Evolutionary conservation across 2,797 vertebrate species (phyloP), one percentile per base, ranked within the genome.

Genomic region (Macroramphosus scolopax): DNA sequence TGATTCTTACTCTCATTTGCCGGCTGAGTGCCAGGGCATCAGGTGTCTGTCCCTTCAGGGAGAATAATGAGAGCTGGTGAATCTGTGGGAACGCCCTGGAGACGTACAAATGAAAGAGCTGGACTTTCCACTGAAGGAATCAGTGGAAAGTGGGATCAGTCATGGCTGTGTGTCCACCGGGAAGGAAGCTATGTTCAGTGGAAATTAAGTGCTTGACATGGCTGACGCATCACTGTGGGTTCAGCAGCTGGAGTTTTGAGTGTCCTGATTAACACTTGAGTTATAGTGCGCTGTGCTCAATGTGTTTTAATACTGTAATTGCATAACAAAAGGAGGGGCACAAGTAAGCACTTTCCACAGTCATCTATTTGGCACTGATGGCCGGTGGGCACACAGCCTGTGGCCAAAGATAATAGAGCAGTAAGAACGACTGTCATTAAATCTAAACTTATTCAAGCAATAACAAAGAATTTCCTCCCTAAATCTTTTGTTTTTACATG

Each of bases 371-470:
- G 46, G 51, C 63, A 51, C 37, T 24, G 33, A 55, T 63, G 41
- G 42, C 63, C 30, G 63, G 63, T 77, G 60, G 68, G 72, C 60
- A 74, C 57, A 22, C 65, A 75, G 71, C 60, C 75, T 51, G 40
- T 55, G 72, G 77, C 72, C 77, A 73, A 69, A 78, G 67, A 74
- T 72, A 26, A 40, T 29, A 50, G 52, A 66, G 38, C n/a, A 1
- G 35, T 51, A 64, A 31, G 47, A 70, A 37, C 44, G 52, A 58
- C 39, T 68, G 58, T 61, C 59, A 68, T 50, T 62, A 72, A 65
- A 65, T 75, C 64, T 53, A 63, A 68, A 51, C 62, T 81, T 82
- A 56, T 73, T 71, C 42, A 61, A 89, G 88, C 88, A 90, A 90
- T 90, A 90, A 87, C 73, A 51, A 68, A 50, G n/a, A 72, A 63